Conservation (phyloP, 92 coral and sea anemone genomes). For the Actinernus sp. region DNA sequence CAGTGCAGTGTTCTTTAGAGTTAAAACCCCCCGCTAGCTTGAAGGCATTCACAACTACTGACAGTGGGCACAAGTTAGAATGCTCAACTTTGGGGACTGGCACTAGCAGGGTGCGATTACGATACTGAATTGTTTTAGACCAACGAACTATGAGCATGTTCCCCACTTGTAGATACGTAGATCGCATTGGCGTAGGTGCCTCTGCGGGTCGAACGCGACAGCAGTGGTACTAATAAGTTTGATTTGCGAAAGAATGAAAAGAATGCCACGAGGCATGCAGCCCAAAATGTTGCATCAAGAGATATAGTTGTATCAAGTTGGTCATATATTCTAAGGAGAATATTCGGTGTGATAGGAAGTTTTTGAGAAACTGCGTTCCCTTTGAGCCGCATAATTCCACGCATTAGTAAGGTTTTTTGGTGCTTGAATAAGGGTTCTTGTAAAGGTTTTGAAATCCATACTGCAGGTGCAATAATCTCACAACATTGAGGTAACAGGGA, state of each 20-base stretch:
- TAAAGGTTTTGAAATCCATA: slow-evolving; percentile 35
- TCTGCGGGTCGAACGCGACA: slow-evolving; percentile 10
- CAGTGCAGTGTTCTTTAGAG: background rate
- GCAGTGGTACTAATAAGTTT: slow-evolving; percentile 15
- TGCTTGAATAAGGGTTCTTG: slow-evolving; percentile 15
- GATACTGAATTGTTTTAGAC: slow-evolving; percentile 32
- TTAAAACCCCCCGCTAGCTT: background rate
- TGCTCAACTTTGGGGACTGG: slow-evolving; percentile 37
- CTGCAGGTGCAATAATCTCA: slow-evolving; percentile 31
- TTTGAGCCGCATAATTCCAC: slow-evolving; percentile 26
- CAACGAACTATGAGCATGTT: slow-evolving; percentile 21
- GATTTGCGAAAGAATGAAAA: slow-evolving; percentile 49
- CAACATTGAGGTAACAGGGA: slow-evolving; percentile 43
- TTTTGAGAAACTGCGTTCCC: slow-evolving; percentile 16
- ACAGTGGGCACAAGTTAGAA: slow-evolving; percentile 15
- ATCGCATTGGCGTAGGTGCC: slow-evolving; percentile 23
- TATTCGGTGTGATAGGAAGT: slow-evolving; percentile 54
- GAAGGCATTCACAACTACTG: slow-evolving; percentile 4
- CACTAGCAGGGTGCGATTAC: slow-evolving; percentile 27
- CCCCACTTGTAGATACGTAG: slow-evolving; percentile 36
- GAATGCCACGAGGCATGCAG: slow-evolving; percentile 60
- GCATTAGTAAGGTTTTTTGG: slow-evolving; percentile 17
- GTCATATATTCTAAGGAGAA: slow-evolving; percentile 3
- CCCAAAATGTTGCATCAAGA: slow-evolving; percentile 56
- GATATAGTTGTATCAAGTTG: slow-evolving; percentile 17